Conservation (phyloP, 2,113 vertebrate species). For the Macquaria australasica region DNA sequence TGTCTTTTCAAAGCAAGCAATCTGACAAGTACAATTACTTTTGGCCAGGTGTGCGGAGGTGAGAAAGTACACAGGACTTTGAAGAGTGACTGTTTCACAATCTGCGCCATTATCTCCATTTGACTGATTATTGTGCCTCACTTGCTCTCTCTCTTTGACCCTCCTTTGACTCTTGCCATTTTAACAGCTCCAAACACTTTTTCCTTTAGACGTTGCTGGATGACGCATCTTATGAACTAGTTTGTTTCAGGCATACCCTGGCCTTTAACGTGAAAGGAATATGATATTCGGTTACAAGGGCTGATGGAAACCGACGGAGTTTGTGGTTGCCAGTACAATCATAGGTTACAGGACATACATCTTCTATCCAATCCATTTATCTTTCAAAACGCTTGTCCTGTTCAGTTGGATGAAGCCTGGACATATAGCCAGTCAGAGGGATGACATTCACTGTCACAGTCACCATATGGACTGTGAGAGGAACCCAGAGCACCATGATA, state of each 20-base stretch:
- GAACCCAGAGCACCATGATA: not conserved
- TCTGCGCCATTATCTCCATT: too few species aligned
- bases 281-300: not conserved
- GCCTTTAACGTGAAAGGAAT: not conserved
- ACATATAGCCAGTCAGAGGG: not conserved
- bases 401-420: not conserved
- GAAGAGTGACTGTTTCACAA: too few species aligned
- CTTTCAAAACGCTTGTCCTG: not conserved
- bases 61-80: too few species aligned
- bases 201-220: not conserved
- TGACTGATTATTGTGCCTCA: too few species aligned
- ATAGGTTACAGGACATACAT: not conserved
- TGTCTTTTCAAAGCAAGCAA: too few species aligned
- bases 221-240: too few species aligned
- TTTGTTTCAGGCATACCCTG: too few species aligned
- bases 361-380: not conserved
- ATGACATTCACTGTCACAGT: not conserved
- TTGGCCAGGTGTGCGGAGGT: too few species aligned
- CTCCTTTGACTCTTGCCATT: not conserved
- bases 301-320: not conserved
- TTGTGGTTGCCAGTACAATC: not conserved
- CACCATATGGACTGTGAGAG: not conserved
- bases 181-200: not conserved
- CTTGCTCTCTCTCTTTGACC: too few species aligned
- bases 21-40: too few species aligned